Evolutionary conservation across 2,113 vertebrate genomes (phyloP), one percentile per base, ranked within the genome.

Genomic region (Panthera leo): DNA sequence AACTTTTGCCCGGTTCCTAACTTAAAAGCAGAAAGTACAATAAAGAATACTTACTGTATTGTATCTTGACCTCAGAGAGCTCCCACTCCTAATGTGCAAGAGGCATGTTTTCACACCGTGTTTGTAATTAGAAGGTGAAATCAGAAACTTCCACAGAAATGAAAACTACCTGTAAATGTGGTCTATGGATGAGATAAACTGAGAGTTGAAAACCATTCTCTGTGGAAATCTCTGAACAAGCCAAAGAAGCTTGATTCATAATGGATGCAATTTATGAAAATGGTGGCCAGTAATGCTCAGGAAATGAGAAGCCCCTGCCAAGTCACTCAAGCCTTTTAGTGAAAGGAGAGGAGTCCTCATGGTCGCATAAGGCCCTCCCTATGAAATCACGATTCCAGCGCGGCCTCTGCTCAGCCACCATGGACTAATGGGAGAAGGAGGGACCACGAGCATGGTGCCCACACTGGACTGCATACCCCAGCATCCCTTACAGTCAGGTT

Each of bases 231-330:
- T 16, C 89, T 8, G 13, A 48, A 23, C 10, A 2, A 67, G 8
- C 67, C 34, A 9, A 36, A 63, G 85, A 71, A 51, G 58, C 73
- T 36, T 42, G 39, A n/a, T 45, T n/a, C 42, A 14, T 51, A 27
- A 5, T 15, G 12, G 14, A 7, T 29, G 48, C 14, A 12, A 4
- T 29, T 39, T 9, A 1, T 68, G 39, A 63, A 63, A 18, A 25
- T 4, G 10, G 29, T 0, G 0, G 51, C 7, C 10, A 10, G 16
- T 25, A 16, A 27, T 16, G 19, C 53, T 39, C 18, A 29, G 75
- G 53, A 51, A 63, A 51, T 68, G 39, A 45, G 73, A 88, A 34
- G 10, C 36, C 23, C 45, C 42, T 71, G n/a, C 39, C 34, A 19
- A 4, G 3, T 16, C 27, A 14, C 42, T 48, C 31, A 5, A 65